A percentile compares a stretch with the other conserved stretches of the same genome.
Conservation (phyloP, 2,113 vertebrate genomes). For the Nycticryphes semicollaris region DNA sequence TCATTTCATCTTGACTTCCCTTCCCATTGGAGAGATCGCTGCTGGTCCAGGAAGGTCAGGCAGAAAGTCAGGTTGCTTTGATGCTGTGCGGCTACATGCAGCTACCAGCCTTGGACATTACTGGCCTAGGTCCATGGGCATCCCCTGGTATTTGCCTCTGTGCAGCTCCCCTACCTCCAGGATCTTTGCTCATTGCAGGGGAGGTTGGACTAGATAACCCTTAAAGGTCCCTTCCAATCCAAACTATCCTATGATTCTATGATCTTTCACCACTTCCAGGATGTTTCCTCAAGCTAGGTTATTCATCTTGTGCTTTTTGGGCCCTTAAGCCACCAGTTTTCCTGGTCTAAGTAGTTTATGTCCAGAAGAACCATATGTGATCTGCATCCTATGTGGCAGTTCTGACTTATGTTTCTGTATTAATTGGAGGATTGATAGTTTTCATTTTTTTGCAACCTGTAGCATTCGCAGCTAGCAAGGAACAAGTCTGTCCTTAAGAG, state of each 20-base stretch:
- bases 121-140: neutral
- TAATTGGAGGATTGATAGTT: neutral
- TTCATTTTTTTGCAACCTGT: neutral
- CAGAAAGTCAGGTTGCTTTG: neutral
- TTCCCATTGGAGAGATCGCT: neutral
- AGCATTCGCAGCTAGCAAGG: neutral
- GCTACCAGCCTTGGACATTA: neutral
- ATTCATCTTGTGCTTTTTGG: neutral
- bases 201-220: neutral
- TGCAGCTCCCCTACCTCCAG: neutral
- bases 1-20: neutral
- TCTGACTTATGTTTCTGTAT: neutral
- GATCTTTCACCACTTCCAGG: neutral
- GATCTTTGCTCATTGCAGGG: neutral
- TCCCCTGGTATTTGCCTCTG: neutral
- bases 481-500: neutral
- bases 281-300: neutral
- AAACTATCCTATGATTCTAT: neutral
- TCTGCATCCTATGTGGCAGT: neutral
- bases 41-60: neutral
- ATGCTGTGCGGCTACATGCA: neutral
- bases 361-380: neutral
- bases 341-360: neutral
- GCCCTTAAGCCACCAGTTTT: neutral
- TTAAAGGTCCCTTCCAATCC: neutral